These are phyloP conservation scores for Phyllotis vaccarum DNA, from an alignment of 2,797 vertebrate species.

Conservation along the genomic window DNA sequence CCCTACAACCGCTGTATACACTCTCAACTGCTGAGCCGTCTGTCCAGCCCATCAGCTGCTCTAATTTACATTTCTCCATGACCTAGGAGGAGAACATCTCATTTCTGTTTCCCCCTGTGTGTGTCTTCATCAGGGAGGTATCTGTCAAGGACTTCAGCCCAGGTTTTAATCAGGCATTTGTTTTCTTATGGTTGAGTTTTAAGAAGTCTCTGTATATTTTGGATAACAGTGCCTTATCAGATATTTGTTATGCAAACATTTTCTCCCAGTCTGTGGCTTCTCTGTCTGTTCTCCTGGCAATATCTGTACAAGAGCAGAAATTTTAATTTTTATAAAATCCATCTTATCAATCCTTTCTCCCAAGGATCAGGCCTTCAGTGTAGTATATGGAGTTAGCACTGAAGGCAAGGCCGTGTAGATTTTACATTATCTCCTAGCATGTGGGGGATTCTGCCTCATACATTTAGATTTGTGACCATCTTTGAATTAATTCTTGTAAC, in stretches of 20 bases:
- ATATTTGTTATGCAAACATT: not conserved
- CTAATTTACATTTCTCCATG: not conserved
- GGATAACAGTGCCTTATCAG: not conserved
- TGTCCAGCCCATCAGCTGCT: not conserved
- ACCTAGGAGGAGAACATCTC: not conserved
- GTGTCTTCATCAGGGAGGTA: not conserved
- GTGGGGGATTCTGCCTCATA: not conserved
- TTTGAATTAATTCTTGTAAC: not conserved
- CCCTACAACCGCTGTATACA: not conserved
- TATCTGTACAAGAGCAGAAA: not conserved
- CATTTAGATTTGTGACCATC: not conserved
- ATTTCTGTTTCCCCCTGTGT: not conserved
- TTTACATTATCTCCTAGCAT: not conserved
- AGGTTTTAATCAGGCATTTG: not conserved
- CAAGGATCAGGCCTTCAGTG: not conserved
- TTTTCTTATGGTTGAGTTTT: not conserved
- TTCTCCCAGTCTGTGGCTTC: not conserved
- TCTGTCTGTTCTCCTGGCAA: constrained; percentile 2
- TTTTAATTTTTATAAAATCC: constrained; percentile 14
- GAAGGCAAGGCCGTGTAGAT: not conserved
- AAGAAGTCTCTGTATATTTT: constrained; percentile 9
- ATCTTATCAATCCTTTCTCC: not conserved
- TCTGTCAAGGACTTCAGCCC: not conserved
- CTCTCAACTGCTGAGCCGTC: not conserved
- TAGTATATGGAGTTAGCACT: not conserved